Evolutionary conservation across 2,797 vertebrate genomes (phyloP), one percentile per base, ranked within the genome.

Genomic region (Taeniopygia guttata): DNA sequence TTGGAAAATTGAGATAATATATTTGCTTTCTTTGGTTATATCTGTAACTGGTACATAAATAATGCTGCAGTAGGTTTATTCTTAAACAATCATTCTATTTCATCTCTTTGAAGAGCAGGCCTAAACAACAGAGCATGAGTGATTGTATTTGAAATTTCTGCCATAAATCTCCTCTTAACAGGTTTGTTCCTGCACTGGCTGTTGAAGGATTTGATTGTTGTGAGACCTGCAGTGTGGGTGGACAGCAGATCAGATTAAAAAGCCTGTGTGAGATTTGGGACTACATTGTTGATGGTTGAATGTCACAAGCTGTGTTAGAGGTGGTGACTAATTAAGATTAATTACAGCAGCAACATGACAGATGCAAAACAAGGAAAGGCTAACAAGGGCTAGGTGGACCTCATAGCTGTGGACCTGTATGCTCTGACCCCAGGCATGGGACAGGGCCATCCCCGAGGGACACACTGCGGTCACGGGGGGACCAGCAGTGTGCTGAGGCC

Each of bases 251-350:
- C 45, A 51, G 87, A 73, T 92, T 60, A 26, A 76, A 79, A 76
- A 48, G 48, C 73, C 16, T 30, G 5, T 2, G 3, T 60, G 86
- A 87, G 81, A 52, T 59, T n/a, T 66, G 80, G 60, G 86, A 82
- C 18, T 18, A 48, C 0, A 2, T 42, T 78, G 68, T 25, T 79
- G 84, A 21, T 52, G n/a, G 67, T 2, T 78, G 88, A 76, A 42
- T 93, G 88, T 90, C 86, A 87, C 87, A 67, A 34, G 56, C 59
- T 77, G 32, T 59, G 45, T 49, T 72, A 51, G 59, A 7, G 54
- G 17, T 63, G 78, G 68, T 81, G 88, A 74, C 67, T 91, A 87
- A 91, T 86, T 72, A 64, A 67, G 85, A 82, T 79, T 70, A 89
- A 90, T 92, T 87, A 63, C 86, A 89, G 56, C 42, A 69, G 54